A percentile compares a stretch with the other conserved stretches of the same genome.
Evolutionary conservation across 2,113 vertebrate species (phyloP).

Genomic region (Prietella phreatophila): DNA sequence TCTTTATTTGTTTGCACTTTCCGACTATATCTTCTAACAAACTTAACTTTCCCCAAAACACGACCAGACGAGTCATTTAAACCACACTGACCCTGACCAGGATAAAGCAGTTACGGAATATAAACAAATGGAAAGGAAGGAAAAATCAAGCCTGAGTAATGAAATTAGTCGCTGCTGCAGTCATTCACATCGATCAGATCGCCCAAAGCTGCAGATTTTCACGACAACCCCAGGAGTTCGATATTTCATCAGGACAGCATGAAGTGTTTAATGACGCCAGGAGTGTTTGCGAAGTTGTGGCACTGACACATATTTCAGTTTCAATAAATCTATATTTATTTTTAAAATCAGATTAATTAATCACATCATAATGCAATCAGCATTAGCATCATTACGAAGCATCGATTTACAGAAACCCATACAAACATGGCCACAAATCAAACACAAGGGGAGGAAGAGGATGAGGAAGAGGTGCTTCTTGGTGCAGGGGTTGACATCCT

Average conservation of each 20-base stretch:
- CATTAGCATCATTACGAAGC: conserved; percentile 60
- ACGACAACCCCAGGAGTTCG: neutral
- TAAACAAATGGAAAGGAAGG: too few relatives aligned
- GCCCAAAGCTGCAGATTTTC: neutral
- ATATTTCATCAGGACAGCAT: neutral
- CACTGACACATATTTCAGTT: conserved; percentile 45
- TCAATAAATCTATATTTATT: conserved; percentile 61
- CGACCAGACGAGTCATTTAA: neutral
- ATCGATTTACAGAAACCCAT: conserved; percentile 57
- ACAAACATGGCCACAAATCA: conserved; percentile 53
- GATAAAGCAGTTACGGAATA: neutral
- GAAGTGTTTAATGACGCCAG: neutral
- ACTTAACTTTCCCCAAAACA: neutral
- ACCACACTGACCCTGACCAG: neutral
- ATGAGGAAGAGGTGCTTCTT: conserved; percentile 24
- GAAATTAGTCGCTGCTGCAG: neutral
- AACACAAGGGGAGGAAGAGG: conserved; percentile 40
- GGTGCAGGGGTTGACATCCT: conserved; percentile 21
- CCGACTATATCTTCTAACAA: neutral
- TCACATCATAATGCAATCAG: conserved; percentile 61
- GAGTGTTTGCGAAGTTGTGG: neutral
- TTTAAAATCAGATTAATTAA: conserved; percentile 57
- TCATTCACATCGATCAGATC: neutral
- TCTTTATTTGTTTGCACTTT: neutral
- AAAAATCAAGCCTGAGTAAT: neutral